Conservation (phyloP, 2,888 invertebrate genomes). For the Campoplex capitator region DNA sequence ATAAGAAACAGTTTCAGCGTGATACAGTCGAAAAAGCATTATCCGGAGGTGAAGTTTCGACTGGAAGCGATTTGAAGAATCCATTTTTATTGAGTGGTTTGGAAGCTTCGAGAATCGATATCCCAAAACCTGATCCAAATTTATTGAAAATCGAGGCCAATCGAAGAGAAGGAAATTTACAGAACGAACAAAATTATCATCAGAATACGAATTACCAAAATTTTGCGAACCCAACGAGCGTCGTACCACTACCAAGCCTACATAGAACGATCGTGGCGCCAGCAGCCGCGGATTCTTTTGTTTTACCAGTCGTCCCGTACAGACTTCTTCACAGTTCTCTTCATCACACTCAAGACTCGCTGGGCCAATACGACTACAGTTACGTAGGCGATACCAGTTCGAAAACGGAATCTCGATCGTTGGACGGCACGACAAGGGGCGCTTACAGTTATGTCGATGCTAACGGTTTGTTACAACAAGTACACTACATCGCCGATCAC, state of each 20-base stretch:
- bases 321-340: constrained; percentile 79
- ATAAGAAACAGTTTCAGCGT: constrained; percentile 40
- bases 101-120: constrained; percentile 75
- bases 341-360: constrained; percentile 86
- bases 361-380: constrained; percentile 87
- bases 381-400: constrained; percentile 88
- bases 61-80: constrained; percentile 67
- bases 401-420: constrained; percentile 87
- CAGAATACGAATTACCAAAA: constrained; percentile 24
- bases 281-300: constrained; percentile 69
- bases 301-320: constrained; percentile 76
- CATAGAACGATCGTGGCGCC: constrained; percentile 53
- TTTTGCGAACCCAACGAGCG: constrained; percentile 41
- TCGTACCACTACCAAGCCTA: constrained; percentile 54
- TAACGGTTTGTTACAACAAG: constrained; percentile 88
- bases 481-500: constrained; percentile 88
- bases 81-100: constrained; percentile 75
- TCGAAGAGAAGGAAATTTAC: neutral
- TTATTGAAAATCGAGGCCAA: constrained; percentile 47
- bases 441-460: constrained; percentile 90
- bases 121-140: constrained; percentile 75
- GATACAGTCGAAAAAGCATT: constrained; percentile 7
- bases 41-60: neutral
- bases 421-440: constrained; percentile 88
- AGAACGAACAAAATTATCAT: constrained; percentile 21